phyloP scores from a whole-genome alignment of 2,888 invertebrate species.

The Trilocha varians region DNA sequence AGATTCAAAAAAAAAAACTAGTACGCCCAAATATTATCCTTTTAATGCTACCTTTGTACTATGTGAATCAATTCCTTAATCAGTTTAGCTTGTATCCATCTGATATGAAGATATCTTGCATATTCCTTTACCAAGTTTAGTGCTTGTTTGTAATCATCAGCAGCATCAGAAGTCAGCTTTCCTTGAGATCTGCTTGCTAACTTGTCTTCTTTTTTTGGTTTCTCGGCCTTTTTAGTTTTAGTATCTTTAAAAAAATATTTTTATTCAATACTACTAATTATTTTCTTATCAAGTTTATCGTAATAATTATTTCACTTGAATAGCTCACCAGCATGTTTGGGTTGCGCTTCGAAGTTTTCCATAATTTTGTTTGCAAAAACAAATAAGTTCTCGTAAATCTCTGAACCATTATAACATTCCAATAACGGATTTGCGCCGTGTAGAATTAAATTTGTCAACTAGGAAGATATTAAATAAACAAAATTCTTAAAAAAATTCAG shows the following conservation, averaged over 20 bases:
- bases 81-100: constrained; percentile 50
- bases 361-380: constrained; percentile 29
- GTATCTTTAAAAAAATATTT: constrained; percentile 7
- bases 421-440: constrained; percentile 52
- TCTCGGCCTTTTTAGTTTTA: constrained; percentile 23
- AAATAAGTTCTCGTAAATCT: constrained; percentile 41
- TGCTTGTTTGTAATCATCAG: constrained; percentile 39
- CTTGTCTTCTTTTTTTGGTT: constrained; percentile 28
- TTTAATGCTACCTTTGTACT: background rate
- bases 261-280: background rate
- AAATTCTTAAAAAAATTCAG: too few species aligned
- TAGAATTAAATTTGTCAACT: constrained; percentile 48
- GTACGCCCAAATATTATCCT: too few species aligned
- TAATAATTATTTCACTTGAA: background rate
- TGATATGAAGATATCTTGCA: constrained; percentile 38
- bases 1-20: too few species aligned
- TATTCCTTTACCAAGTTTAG: constrained; percentile 42
- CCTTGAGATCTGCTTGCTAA: constrained; percentile 16
- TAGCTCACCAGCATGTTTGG: constrained; percentile 9
- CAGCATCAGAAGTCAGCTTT: constrained; percentile 22
- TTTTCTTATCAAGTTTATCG: background rate
- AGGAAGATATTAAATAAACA: background rate
- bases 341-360: constrained; percentile 15
- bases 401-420: constrained; percentile 34
- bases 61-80: constrained; percentile 24